Percentiles rank a stretch among this genome's conserved stretches.
These are phyloP conservation scores for Nannoperca obscura DNA, from an alignment of 2,797 vertebrate genomes.

Conservation along the genomic window DNA sequence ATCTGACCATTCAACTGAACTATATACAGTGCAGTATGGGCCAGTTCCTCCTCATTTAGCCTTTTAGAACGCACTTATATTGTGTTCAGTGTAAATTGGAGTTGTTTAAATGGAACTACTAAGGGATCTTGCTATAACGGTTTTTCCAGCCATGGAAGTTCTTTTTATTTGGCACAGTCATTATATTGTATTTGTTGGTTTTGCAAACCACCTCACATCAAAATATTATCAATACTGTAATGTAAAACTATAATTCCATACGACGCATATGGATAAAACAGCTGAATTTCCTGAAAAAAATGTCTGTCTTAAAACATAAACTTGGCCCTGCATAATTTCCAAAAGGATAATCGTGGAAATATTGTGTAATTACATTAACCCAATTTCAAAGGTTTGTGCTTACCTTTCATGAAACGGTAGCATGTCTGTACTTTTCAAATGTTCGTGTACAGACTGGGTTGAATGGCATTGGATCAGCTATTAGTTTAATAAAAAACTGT, in stretches of 20 bases:
- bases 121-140: constrained; percentile 4
- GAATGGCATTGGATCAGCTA: constrained; percentile 12
- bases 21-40: constrained; percentile 8
- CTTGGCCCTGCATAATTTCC: neutral
- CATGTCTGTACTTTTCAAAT: constrained; percentile 7
- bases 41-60: constrained; percentile 27
- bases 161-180: constrained; percentile 6
- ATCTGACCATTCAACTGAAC: constrained; percentile 75
- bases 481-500: constrained; percentile 24
- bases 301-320: constrained; percentile 15
- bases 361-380: neutral
- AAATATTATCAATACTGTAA: constrained; percentile 25
- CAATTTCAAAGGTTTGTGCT: constrained; percentile 5
- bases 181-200: constrained; percentile 10
- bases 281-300: constrained; percentile 3
- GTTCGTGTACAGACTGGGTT: neutral
- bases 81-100: constrained; percentile 25
- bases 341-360: neutral
- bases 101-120: constrained; percentile 34
- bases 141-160: constrained; percentile 5
- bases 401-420: constrained; percentile 15
- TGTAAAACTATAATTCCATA: constrained; percentile 27
- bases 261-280: neutral
- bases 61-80: constrained; percentile 35
- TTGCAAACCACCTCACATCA: neutral